A percentile compares a stretch with the other conserved stretches of the same genome.
phyloP scores from a whole-genome alignment of 2,888 invertebrate genomes.

The Pherbina coryleti region DNA sequence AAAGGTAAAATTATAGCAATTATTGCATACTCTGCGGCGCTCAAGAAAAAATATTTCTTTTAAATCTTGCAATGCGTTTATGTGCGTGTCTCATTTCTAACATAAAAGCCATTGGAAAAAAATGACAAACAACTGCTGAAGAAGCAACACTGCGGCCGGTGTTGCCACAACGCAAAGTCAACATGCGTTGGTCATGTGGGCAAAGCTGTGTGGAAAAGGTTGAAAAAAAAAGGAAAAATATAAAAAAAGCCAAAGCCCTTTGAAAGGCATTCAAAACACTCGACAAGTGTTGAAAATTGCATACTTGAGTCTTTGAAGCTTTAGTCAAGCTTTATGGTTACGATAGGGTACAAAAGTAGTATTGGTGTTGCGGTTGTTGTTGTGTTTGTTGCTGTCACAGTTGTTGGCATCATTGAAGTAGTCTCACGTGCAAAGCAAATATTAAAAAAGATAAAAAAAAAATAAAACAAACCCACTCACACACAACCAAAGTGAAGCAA shows the following conservation, averaged over 20 bases:
- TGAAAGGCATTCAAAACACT: slow-evolving; percentile 18
- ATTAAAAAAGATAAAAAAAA: background rate
- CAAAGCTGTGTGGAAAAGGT: background rate
- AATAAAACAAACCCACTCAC: too few species aligned
- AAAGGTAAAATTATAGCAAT: too few species aligned
- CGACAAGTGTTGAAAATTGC: slow-evolving; percentile 8
- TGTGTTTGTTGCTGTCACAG: too few species aligned
- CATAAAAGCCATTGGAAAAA: too few species aligned
- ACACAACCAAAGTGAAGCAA: too few species aligned
- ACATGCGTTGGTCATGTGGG: slow-evolving; percentile 15
- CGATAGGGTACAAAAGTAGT: background rate
- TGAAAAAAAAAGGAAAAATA: background rate
- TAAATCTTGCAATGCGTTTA: too few species aligned
- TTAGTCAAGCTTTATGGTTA: background rate
- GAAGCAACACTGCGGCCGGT: too few species aligned
- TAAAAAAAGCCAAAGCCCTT: background rate
- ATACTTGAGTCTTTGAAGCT: background rate
- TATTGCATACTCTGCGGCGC: too few species aligned
- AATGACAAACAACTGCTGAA: too few species aligned
- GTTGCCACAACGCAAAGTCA: background rate
- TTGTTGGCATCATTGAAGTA: background rate
- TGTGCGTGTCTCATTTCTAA: too few species aligned
- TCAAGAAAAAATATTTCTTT: too few species aligned
- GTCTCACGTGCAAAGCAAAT: background rate
- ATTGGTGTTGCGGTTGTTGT: background rate